Percentiles rank a stretch among this genome's conserved stretches.
Evolutionary conservation across 2,888 invertebrate species (phyloP).

Genomic region (Melieria crassipennis): DNA sequence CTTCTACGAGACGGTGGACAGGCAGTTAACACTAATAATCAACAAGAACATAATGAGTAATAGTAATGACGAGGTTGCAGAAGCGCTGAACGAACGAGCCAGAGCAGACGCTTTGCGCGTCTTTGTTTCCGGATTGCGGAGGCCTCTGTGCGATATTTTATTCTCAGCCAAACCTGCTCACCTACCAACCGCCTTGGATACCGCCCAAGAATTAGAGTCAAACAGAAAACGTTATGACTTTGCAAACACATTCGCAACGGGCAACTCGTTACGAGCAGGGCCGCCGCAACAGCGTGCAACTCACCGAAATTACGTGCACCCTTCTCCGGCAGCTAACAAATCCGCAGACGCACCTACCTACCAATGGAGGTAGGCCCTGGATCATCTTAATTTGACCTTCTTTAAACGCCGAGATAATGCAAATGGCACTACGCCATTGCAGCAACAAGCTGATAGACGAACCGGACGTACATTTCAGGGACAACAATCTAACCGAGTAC

Average conservation of each 20-base stretch:
- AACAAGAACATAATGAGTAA: not conserved
- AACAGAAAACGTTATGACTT: conserved; percentile 30
- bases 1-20: conserved; percentile 38
- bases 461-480: no score
- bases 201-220: conserved; percentile 30
- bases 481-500: no score
- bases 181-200: conserved; percentile 30
- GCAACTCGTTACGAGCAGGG: no score
- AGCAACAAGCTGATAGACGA: no score
- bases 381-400: no score
- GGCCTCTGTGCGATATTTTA: conserved; percentile 27
- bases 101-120: conserved; percentile 26
- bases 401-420: no score
- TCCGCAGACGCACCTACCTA: no score
- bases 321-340: no score
- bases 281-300: no score
- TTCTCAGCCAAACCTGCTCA: conserved; percentile 26
- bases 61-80: conserved; percentile 27
- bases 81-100: conserved; percentile 19
- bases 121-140: conserved; percentile 20
- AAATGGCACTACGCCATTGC: no score
- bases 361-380: no score
- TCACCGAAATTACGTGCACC: no score
- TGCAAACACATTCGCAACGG: conserved; percentile 28
- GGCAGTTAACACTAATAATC: conserved; percentile 11